Conservation (phyloP, 2,888 invertebrate genomes). For the Lasioglossum calceatum region DNA sequence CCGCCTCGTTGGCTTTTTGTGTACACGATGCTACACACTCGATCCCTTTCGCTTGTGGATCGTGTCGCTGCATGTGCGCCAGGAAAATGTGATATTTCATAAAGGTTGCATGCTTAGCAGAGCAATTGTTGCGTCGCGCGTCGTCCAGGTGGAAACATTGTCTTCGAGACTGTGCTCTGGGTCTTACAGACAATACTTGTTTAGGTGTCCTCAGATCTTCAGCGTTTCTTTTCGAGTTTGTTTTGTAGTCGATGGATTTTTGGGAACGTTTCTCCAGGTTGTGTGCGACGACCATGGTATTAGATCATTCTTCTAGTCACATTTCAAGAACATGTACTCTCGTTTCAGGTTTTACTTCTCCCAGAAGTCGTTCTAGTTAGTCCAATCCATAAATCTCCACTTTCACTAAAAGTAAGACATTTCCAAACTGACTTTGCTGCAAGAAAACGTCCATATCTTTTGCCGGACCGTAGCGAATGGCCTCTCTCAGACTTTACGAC, state of each 20-base stretch:
- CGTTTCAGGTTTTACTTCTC: too few species aligned
- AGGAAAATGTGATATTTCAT: slow-evolving; percentile 4
- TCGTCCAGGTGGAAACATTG: neutral
- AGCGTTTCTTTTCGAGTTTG: neutral
- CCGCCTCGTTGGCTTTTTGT: slow-evolving; percentile 1
- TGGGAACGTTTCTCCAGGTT: neutral
- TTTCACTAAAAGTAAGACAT: neutral
- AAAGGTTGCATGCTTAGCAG: neutral
- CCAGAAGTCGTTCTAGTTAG: too few species aligned
- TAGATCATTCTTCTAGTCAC: too few species aligned
- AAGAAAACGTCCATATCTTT: neutral
- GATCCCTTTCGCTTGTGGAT: neutral
- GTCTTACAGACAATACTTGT: neutral
- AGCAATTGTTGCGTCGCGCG: neutral
- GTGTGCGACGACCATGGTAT: too few species aligned
- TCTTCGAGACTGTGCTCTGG: neutral
- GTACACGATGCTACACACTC: slow-evolving; percentile 6
- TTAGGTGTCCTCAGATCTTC: neutral
- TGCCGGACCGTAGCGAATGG: neutral
- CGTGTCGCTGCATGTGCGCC: neutral
- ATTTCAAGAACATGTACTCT: too few species aligned
- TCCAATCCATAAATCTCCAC: neutral
- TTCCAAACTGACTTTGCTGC: neutral
- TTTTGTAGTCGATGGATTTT: neutral
- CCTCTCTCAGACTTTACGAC: neutral